phyloP scores from a whole-genome alignment of 1,140 invertebrate genomes.

The Dolichoris vasculosae region DNA sequence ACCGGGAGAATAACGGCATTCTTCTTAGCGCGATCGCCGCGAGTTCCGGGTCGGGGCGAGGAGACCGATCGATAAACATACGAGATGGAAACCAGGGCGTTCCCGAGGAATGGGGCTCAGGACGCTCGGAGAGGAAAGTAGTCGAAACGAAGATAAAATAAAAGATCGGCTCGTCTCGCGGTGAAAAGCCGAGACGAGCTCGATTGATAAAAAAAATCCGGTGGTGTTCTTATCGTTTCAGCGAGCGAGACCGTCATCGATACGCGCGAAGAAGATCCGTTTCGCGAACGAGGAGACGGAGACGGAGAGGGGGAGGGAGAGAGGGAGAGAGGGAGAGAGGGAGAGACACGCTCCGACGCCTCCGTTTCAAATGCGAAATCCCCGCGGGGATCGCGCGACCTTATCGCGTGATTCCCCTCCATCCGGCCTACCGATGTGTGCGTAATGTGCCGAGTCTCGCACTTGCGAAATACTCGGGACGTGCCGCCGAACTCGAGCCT shows the following conservation, averaged over 20 bases:
- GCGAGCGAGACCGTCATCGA: background rate
- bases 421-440: background rate
- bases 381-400: background rate
- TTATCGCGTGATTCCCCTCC: conserved; percentile 4
- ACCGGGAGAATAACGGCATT: too few relatives aligned
- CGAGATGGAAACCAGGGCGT: too few relatives aligned
- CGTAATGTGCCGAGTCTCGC: too few relatives aligned
- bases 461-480: conserved; percentile 7
- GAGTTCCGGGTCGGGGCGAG: too few relatives aligned
- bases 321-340: background rate
- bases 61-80: too few relatives aligned
- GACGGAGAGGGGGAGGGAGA: background rate
- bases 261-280: background rate
- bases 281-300: background rate
- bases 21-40: too few relatives aligned
- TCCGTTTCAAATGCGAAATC: background rate
- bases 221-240: background rate
- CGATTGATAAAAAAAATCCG: background rate
- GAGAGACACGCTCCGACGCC: background rate
- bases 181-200: background rate
- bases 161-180: too few relatives aligned
- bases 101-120: too few relatives aligned
- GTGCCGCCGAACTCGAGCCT: background rate
- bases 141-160: too few relatives aligned
- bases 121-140: too few relatives aligned